Evolutionary conservation across 1,140 invertebrate species (phyloP), one percentile per base, ranked within the genome.

Genomic region (Steinernema feltiae): DNA sequence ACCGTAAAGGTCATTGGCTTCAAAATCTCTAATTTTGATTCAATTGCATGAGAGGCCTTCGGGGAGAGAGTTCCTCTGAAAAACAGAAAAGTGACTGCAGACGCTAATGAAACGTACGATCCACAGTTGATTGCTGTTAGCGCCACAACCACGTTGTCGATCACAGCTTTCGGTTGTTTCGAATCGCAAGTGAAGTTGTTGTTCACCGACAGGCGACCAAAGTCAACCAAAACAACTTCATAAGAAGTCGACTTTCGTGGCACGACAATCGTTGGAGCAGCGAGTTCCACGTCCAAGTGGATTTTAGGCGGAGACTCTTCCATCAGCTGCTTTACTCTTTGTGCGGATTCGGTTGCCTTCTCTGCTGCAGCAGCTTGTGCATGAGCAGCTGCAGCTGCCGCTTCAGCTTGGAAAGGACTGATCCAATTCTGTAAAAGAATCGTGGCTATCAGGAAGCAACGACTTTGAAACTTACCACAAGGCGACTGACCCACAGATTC

Each of bases 211-310:
- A 48, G 18, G 7, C 32, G 32, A 78, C 95, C 95, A 80, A 98
- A 91, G 88, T 98, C 93, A 0, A 94, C 84, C 32, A 93, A 88
- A 32, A 97, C 85, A 1, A 91, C 92, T 80, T 92, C 90, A 7
- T 86, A 86, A 76, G 91, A 93, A 48, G 87, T 89, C 0, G 93
- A 94, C 86, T 92, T 91, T 82, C 92, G 91, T 0, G 95, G 95
- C 32, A 97, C 90, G 0, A 95, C 88, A 73, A 98, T 92, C 48
- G 94, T 90, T 0, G 95, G 95, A 0, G 95, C 95, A 85, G 92
- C 92, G 0, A 97, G 88, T 48, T 91, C 90, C 0, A 97, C 89
- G 79, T 91, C 90, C 0, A 97, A 87, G 32, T 90, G 87, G 53
- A 97, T 90, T 77, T 93, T 91, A 0, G 92, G 91, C 0, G 93